Evolutionary conservation across 1,140 invertebrate genomes (phyloP).

Genomic region (Cydia fagiglandana): DNA sequence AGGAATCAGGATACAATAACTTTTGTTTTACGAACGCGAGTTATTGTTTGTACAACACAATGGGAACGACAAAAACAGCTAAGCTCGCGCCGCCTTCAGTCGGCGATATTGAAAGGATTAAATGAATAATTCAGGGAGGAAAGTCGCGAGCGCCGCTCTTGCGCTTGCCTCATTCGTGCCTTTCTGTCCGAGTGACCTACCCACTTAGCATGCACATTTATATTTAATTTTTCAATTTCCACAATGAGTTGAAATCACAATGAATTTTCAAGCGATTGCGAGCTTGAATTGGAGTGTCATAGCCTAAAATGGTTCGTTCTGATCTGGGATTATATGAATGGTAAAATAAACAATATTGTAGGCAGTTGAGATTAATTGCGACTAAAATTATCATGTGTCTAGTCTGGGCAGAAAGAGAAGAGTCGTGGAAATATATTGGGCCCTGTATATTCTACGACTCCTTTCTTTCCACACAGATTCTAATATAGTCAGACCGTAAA

Average conservation of each 20-base stretch:
- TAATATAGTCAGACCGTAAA: too few species aligned
- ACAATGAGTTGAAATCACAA: slow-evolving; percentile 16
- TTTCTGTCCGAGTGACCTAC: slow-evolving; percentile 46
- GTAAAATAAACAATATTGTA: neutral
- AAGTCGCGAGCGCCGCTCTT: slow-evolving; percentile 47
- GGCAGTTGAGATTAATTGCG: too few species aligned
- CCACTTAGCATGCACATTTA: slow-evolving; percentile 53
- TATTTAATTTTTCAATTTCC: slow-evolving; percentile 43
- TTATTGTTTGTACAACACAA: slow-evolving; percentile 37
- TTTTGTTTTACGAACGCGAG: slow-evolving; percentile 23
- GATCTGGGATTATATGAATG: neutral
- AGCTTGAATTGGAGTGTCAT: neutral
- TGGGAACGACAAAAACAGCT: slow-evolving; percentile 42
- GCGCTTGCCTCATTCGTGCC: slow-evolving; percentile 42
- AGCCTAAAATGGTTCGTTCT: neutral
- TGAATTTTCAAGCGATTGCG: neutral
- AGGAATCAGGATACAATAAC: slow-evolving; percentile 28
- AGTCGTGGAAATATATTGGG: too few species aligned
- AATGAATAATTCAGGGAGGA: slow-evolving; percentile 55
- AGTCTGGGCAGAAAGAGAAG: too few species aligned
- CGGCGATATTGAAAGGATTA: slow-evolving; percentile 58
- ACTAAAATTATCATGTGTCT: too few species aligned
- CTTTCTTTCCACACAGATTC: too few species aligned
- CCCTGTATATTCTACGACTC: too few species aligned
- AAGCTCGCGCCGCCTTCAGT: slow-evolving; percentile 43